phyloP scores from a whole-genome alignment of 1,140 invertebrate species.

The Formica selysi region DNA sequence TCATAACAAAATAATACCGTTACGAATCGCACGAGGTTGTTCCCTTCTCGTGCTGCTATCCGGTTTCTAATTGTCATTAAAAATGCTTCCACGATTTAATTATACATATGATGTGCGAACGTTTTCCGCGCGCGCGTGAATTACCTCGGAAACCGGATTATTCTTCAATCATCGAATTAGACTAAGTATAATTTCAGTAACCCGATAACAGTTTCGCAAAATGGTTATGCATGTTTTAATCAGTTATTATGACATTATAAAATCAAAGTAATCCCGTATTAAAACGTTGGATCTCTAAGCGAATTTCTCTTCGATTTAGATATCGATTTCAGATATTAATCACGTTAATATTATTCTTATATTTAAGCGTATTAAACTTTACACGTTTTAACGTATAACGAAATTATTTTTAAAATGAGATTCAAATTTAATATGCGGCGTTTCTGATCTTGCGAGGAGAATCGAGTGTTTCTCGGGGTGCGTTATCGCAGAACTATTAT shows the following conservation, averaged over 20 bases:
- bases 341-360: background rate
- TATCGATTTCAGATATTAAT: background rate
- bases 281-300: background rate
- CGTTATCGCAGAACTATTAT: constrained; percentile 25
- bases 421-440: background rate
- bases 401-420: background rate
- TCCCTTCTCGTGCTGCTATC: background rate
- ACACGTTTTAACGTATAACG: background rate
- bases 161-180: constrained; percentile 31
- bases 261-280: constrained; percentile 1
- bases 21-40: constrained; percentile 16
- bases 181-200: background rate
- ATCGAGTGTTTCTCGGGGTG: constrained; percentile 6
- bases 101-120: constrained; percentile 34
- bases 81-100: constrained; percentile 41
- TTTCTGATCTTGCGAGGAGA: background rate
- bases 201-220: background rate
- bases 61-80: constrained; percentile 36
- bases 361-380: background rate
- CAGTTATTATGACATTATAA: background rate
- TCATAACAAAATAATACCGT: background rate
- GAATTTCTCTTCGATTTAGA: background rate
- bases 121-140: background rate
- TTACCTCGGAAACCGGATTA: background rate
- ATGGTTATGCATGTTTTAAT: background rate